Percentiles rank a stretch among this genome's conserved stretches.
Evolutionary conservation across 2,797 vertebrate genomes (phyloP).

Genomic region (Notoglanidium macrostoma): DNA sequence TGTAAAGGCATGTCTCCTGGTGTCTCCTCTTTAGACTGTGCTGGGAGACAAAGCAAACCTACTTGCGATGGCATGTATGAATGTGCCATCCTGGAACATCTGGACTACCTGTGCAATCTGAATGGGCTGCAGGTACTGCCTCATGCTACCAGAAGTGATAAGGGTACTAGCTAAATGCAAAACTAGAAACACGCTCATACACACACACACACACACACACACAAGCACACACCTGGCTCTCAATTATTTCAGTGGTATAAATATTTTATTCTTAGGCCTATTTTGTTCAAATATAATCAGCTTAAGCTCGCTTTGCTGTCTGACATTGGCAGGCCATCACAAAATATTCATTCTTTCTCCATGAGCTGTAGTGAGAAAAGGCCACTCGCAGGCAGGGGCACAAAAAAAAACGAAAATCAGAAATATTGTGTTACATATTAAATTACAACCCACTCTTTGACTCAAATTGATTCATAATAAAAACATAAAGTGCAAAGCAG

Average conservation of each 20-base stretch:
- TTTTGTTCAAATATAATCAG: background rate
- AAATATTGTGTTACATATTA: background rate
- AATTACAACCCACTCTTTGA: background rate
- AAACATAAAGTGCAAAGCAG: background rate
- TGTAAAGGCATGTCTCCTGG: no score
- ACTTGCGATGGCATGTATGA: no score
- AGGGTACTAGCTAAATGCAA: no score
- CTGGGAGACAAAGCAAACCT: no score
- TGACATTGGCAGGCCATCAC: background rate
- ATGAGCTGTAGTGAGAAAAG: background rate
- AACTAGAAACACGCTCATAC: no score
- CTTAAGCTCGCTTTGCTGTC: background rate
- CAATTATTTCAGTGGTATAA: background rate
- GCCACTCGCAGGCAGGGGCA: background rate
- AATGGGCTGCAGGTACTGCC: no score
- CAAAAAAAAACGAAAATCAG: background rate
- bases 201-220: background rate
- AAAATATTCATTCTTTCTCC: background rate
- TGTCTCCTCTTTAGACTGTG: no score
- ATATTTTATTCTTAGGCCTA: background rate
- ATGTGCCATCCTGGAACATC: no score
- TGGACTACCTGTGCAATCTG: no score
- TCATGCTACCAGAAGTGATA: no score
- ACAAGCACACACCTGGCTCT: background rate
- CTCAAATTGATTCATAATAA: background rate